Conservation (phyloP, 2,888 invertebrate genomes). For the Agrochola lota region DNA sequence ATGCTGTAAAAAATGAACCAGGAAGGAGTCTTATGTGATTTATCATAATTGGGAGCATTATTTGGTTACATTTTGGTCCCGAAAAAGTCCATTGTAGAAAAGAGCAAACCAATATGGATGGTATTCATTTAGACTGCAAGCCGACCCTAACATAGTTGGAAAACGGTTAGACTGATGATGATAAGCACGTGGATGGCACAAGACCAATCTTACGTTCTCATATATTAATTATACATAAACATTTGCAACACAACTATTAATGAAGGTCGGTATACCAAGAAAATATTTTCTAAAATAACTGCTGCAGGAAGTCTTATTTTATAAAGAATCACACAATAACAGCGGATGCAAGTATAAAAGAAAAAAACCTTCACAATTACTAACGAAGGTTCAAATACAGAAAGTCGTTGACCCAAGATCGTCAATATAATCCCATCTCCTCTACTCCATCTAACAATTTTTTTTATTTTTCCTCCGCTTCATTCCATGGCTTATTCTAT, state of each 20-base stretch:
- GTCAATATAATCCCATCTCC: conserved; percentile 46
- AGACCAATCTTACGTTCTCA: not conserved
- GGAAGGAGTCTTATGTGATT: conserved; percentile 20
- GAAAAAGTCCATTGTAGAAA: not conserved
- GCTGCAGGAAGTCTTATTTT: not conserved
- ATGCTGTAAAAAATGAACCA: conserved; percentile 29
- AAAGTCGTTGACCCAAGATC: conserved; percentile 23
- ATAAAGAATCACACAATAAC: not conserved
- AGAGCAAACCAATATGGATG: no score
- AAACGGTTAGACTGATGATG: no score
- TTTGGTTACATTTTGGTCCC: not conserved
- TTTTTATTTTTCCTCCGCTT: conserved; percentile 22
- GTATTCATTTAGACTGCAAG: not conserved
- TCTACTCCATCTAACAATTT: conserved; percentile 28
- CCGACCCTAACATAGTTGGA: no score
- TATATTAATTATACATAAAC: not conserved
- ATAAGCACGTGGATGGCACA: no score
- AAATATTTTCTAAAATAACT: not conserved
- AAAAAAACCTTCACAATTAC: not conserved
- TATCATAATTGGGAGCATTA: conserved; percentile 18
- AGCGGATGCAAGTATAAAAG: not conserved
- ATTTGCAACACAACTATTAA: not conserved
- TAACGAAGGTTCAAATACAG: conserved; percentile 23
- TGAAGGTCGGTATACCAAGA: not conserved
- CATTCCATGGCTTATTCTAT: conserved; percentile 47